Base-by-base conservation (phyloP, 2,113 vertebrate genomes). In the Anser brachyrhynchus region DNA sequence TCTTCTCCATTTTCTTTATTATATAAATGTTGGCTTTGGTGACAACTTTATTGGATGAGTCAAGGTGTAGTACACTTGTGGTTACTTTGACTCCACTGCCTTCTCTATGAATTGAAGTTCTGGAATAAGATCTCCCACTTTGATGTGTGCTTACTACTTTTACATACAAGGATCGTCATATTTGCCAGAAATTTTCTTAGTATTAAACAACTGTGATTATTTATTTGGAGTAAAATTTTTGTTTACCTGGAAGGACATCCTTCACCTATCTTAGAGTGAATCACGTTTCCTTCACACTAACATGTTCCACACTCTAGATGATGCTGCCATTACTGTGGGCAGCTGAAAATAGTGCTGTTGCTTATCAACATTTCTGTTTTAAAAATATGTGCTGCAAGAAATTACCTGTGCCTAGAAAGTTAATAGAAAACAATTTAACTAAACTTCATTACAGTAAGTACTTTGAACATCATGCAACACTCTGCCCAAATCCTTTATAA, bases 21-120 rank as follows among this genome's bases (percentile, higher is more conserved):
- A 79, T 86, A 93, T 95, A 58, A 77, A 65, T 93, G 35, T 89
- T 93, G 70, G 44, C 86, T 94, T 90, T 93, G 87, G 70, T 96
- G 93, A 93, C 93, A 97, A 49, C 41, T 90, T 88, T 91, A 90
- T 66, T 97, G 84, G 31, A 65, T 92, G 69, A 79, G 58, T 92
- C 43, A 96, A 95, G 55, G 80, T 84, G 51, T 62, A 74, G 55
- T 74, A 64, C 35, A n/a, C 71, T 84, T 70, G 35, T 54, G 87
- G 18, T 55, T 39, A 11, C 61, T 89, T 90, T 96, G 81, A 96
- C 84, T 97, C 28, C 41, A 90, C 20, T 59, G 19, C 55, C 33
- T 91, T 71, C 76, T 81, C 84, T 35, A 5, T 76, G n/a, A 46
- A 21, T 72, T 90, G 72, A 70, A 87, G 18, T 13, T 64, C 31